A percentile compares a stretch with the other conserved stretches of the same genome.
phyloP scores from a whole-genome alignment of 2,797 vertebrate genomes.

The Epinephelus malabaricus region DNA sequence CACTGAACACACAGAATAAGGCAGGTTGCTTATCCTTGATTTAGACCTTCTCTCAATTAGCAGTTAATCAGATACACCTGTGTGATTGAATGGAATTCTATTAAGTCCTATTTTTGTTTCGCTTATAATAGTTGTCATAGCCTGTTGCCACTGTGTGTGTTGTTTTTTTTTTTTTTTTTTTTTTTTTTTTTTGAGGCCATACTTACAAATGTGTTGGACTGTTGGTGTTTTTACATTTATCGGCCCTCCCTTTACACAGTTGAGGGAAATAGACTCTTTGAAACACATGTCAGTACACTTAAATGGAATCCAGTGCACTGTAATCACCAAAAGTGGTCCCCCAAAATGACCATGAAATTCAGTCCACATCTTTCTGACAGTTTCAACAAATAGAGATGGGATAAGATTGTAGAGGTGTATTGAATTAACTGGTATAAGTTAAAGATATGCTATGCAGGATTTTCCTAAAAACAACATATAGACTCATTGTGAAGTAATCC shows the following conservation, averaged over 20 bases:
- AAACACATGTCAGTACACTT: neutral
- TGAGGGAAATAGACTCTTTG: neutral
- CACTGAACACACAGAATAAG: slow-evolving; percentile 16
- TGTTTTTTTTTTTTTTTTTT: too few relatives aligned
- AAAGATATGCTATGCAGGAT: too few relatives aligned
- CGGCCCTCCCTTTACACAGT: neutral
- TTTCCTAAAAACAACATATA: too few relatives aligned
- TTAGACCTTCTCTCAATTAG: neutral
- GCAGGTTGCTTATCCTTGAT: slow-evolving; percentile 7
- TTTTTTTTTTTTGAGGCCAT: neutral
- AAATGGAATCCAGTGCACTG: too few relatives aligned
- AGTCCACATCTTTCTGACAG: too few relatives aligned
- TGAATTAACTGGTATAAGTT: neutral
- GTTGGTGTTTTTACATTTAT: neutral
- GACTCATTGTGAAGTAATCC: too few relatives aligned
- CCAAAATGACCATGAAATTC: too few relatives aligned
- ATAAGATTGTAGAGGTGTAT: neutral
- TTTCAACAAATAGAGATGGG: neutral
- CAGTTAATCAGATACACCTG: neutral
- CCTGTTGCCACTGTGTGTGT: neutral
- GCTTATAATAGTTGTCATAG: neutral
- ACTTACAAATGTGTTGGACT: too few relatives aligned
- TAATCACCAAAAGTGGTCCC: too few relatives aligned
- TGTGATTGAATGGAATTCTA: neutral
- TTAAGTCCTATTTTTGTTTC: neutral